Evolutionary conservation across 2,113 vertebrate species (phyloP).

Genomic region (Lucifuga dentata): DNA sequence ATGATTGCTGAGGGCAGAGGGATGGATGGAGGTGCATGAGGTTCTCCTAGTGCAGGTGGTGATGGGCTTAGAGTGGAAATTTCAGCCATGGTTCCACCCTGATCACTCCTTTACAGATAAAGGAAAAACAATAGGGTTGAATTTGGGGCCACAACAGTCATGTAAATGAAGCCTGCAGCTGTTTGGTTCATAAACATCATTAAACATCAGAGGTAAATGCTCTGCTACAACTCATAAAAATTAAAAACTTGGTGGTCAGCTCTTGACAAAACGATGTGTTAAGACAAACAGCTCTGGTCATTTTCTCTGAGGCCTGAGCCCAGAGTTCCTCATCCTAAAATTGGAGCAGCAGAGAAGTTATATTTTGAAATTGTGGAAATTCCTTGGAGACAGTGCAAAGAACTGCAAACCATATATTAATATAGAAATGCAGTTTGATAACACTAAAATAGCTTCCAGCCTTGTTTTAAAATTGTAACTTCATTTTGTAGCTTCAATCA

Average conservation of each 20-base stretch:
- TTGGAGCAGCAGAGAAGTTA: not conserved
- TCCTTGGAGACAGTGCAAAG: not conserved
- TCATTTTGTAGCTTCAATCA: too few species aligned
- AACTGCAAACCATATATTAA: not conserved
- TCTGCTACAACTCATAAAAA: not conserved
- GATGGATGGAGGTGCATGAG: slow-evolving; percentile 66
- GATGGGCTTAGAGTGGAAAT: slow-evolving; percentile 78
- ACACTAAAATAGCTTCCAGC: not conserved
- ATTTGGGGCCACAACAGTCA: not conserved
- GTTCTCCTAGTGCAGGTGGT: slow-evolving; percentile 70
- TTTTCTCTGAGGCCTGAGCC: not conserved
- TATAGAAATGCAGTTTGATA: not conserved
- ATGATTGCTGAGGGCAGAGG: slow-evolving; percentile 66
- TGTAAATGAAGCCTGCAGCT: not conserved
- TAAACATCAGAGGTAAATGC: not conserved
- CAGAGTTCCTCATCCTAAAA: slow-evolving; percentile 22
- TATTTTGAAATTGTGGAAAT: slow-evolving; percentile 9
- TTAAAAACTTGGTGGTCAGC: not conserved
- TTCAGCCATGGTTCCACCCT: slow-evolving; percentile 81
- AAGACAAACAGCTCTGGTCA: not conserved
- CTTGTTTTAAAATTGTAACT: too few species aligned
- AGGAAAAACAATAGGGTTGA: slow-evolving; percentile 7
- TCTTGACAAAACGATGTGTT: not conserved
- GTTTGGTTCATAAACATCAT: too few species aligned
- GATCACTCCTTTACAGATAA: slow-evolving; percentile 49